Conservation (phyloP, 2,113 vertebrate species). For the Melozone crissalis region DNA sequence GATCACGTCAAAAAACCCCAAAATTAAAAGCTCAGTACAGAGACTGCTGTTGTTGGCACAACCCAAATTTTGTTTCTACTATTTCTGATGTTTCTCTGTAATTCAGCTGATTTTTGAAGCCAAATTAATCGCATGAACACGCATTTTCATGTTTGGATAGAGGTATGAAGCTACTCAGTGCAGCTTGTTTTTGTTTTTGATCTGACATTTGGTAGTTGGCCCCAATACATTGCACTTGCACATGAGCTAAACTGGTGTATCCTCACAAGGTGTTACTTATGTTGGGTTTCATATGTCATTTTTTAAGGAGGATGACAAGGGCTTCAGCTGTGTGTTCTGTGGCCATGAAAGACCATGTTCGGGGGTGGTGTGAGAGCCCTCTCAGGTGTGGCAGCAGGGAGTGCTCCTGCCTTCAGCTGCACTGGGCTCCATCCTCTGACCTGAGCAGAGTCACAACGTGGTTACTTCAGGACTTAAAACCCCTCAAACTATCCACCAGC, state of each 20-base stretch:
- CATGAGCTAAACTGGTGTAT: neutral
- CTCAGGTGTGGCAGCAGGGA: neutral
- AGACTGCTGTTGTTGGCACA: neutral
- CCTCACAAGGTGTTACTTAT: neutral
- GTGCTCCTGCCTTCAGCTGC: neutral
- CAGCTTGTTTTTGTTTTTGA: neutral
- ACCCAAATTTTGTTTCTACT: neutral
- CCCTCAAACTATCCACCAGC: rapidly evolving
- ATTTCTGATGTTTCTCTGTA: neutral
- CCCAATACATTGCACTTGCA: neutral
- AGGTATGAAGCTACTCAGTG: neutral
- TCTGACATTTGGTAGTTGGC: neutral
- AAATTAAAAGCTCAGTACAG: neutral
- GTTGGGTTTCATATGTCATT: rapidly evolving
- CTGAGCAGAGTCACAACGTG: neutral
- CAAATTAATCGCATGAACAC: neutral
- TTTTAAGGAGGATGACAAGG: neutral
- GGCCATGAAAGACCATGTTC: rapidly evolving
- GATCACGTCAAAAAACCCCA: neutral
- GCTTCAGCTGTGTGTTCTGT: rapidly evolving
- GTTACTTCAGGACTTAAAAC: neutral
- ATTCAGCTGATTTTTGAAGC: neutral
- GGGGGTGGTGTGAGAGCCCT: neutral
- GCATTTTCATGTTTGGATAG: neutral
- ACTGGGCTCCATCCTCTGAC: neutral